phyloP scores from a whole-genome alignment of 2,113 vertebrate species.

The Procavia capensis region DNA sequence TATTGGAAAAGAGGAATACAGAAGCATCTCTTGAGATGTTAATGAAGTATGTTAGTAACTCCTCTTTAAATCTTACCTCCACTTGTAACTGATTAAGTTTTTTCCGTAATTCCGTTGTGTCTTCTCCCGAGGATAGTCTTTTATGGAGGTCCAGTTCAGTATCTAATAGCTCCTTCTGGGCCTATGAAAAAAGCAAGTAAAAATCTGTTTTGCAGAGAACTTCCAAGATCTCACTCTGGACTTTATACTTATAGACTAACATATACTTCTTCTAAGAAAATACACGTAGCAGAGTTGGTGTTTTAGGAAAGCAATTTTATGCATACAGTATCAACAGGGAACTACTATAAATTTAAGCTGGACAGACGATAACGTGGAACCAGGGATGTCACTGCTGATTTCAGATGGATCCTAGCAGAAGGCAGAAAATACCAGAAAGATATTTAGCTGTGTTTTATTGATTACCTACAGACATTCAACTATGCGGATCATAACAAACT shows the following conservation, averaged over 20 bases:
- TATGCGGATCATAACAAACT: too few species aligned
- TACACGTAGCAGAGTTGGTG: not conserved
- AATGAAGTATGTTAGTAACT: not conserved
- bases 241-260: not conserved
- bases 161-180: constrained; percentile 97
- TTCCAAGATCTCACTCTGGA: constrained; percentile 43
- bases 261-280: constrained; percentile 21
- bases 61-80: constrained; percentile 89
- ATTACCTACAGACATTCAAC: too few species aligned
- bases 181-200: constrained; percentile 83
- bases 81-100: constrained; percentile 95
- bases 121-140: constrained; percentile 96
- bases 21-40: constrained; percentile 38
- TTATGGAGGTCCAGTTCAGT: constrained; percentile 98
- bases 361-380: too few species aligned
- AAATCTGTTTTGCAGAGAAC: constrained; percentile 25
- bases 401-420: too few species aligned
- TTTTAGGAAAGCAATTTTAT: constrained; percentile 23
- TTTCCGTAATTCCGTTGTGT: constrained; percentile 97
- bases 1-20: not conserved
- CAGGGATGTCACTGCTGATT: too few species aligned
- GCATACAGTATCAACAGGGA: not conserved
- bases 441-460: too few species aligned
- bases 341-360: too few species aligned
- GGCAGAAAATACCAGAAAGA: too few species aligned